phyloP scores from a whole-genome alignment of 2,113 vertebrate species.

The Arothron firmamentum region DNA sequence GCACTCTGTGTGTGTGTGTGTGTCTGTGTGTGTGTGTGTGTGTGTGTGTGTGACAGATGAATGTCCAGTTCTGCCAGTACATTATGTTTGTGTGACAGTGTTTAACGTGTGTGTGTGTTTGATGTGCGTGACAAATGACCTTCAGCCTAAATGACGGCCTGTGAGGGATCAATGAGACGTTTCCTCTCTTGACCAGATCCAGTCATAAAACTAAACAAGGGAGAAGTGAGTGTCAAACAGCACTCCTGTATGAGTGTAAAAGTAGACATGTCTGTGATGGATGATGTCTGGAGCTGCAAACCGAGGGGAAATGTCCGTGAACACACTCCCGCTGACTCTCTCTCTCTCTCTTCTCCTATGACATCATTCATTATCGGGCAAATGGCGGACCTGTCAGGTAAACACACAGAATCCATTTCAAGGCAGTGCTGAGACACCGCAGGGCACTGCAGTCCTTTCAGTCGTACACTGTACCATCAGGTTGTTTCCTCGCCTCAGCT shows the following conservation, averaged over 20 bases:
- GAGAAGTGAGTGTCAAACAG: slow-evolving; percentile 35
- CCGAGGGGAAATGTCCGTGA: no score
- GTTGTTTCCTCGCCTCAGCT: no score
- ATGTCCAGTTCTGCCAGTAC: slow-evolving; percentile 12
- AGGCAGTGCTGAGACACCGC: no score
- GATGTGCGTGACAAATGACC: slow-evolving; percentile 42
- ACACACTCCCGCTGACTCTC: no score
- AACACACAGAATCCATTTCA: no score
- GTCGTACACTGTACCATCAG: no score
- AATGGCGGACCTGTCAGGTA: no score
- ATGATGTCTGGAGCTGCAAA: neutral
- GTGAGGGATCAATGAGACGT: slow-evolving; percentile 20
- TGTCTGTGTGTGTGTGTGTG: neutral
- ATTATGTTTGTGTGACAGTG: slow-evolving; percentile 10
- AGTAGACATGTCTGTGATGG: slow-evolving; percentile 5
- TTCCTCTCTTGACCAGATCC: neutral
- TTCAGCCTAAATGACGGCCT: slow-evolving; percentile 30
- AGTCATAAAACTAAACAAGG: slow-evolving; percentile 3
- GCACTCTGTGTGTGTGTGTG: neutral
- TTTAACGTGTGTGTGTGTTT: slow-evolving; percentile 27
- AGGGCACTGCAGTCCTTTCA: no score
- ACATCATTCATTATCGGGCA: no score
- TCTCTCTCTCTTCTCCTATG: no score
- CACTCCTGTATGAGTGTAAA: neutral
- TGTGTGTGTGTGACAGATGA: neutral